A percentile compares a stretch with the other conserved stretches of the same genome.
Conservation (phyloP, 2,797 vertebrate species). For the Spea hammondii region DNA sequence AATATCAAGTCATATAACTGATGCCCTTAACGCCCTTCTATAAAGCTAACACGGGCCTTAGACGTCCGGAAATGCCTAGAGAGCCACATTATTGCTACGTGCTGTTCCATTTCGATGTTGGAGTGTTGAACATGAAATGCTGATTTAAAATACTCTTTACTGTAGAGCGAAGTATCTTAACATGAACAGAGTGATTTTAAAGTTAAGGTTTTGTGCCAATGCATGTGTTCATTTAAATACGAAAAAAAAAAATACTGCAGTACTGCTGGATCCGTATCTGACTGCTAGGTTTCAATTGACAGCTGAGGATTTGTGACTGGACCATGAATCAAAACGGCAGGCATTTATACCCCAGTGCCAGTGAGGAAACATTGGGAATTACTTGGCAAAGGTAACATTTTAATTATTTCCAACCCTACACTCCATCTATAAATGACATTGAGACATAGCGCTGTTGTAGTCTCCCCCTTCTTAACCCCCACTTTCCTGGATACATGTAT, state of each 20-base stretch:
- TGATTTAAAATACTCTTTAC: slow-evolving; percentile 37
- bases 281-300: slow-evolving; percentile 99
- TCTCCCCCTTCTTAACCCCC: slow-evolving; percentile 27
- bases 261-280: slow-evolving; percentile 98
- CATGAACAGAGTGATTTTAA: slow-evolving; percentile 61
- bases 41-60: background rate
- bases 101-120: background rate
- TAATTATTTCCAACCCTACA: slow-evolving; percentile 93
- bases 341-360: slow-evolving; percentile 99
- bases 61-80: slow-evolving; percentile 6
- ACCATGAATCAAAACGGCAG: slow-evolving; percentile 99
- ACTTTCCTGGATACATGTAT: slow-evolving; percentile 42
- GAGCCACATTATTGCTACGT: slow-evolving; percentile 18
- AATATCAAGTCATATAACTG: no score
- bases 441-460: slow-evolving; percentile 56
- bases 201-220: slow-evolving; percentile 73
- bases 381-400: slow-evolving; percentile 99
- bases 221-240: slow-evolving; percentile 85
- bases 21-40: no score
- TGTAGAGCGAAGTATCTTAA: background rate
- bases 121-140: slow-evolving; percentile 5
- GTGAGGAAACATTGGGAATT: slow-evolving; percentile 99
- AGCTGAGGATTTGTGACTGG: slow-evolving; percentile 99
- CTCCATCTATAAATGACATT: slow-evolving; percentile 69
- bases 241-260: slow-evolving; percentile 77